phyloP scores from a whole-genome alignment of 2,797 vertebrate species.

The Menidia menidia region DNA sequence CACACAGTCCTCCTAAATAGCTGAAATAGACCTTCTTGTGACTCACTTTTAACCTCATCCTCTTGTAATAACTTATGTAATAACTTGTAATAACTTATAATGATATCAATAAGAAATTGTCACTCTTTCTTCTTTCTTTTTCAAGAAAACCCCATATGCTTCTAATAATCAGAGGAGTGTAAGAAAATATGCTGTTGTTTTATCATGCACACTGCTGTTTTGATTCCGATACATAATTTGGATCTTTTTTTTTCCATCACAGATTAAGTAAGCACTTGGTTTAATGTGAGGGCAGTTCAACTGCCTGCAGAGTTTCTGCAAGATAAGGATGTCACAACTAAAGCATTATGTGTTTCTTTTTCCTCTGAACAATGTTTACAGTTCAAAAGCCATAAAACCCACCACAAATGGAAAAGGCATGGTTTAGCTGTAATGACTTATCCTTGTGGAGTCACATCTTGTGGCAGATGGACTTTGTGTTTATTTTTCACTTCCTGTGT shows the following conservation, averaged over 20 bases:
- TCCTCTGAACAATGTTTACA: constrained; percentile 74
- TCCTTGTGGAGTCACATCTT: constrained; percentile 63
- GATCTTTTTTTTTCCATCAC: constrained; percentile 11
- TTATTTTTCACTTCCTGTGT: constrained; percentile 24
- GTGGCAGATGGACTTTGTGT: constrained; percentile 58
- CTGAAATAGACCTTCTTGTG: constrained; percentile 14
- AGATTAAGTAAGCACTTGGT: constrained; percentile 19
- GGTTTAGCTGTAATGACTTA: constrained; percentile 69
- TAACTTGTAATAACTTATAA: not conserved
- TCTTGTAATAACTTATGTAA: not conserved
- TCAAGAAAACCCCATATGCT: constrained; percentile 25
- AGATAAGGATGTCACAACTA: constrained; percentile 62
- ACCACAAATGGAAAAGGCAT: constrained; percentile 75
- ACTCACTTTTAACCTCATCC: constrained; percentile 8
- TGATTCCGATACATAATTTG: constrained; percentile 21
- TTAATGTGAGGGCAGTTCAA: constrained; percentile 40
- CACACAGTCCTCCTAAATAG: not conserved
- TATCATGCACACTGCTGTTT: constrained; percentile 27
- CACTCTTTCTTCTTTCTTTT: constrained; percentile 16
- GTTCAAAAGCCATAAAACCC: constrained; percentile 74
- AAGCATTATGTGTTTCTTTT: constrained; percentile 63
- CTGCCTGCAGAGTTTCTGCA: constrained; percentile 29
- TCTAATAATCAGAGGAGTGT: constrained; percentile 20
- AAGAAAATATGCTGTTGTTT: constrained; percentile 32
- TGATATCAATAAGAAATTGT: constrained; percentile 30